phyloP scores from a whole-genome alignment of 1,140 invertebrate genomes.

The Drosophila asahinai region DNA sequence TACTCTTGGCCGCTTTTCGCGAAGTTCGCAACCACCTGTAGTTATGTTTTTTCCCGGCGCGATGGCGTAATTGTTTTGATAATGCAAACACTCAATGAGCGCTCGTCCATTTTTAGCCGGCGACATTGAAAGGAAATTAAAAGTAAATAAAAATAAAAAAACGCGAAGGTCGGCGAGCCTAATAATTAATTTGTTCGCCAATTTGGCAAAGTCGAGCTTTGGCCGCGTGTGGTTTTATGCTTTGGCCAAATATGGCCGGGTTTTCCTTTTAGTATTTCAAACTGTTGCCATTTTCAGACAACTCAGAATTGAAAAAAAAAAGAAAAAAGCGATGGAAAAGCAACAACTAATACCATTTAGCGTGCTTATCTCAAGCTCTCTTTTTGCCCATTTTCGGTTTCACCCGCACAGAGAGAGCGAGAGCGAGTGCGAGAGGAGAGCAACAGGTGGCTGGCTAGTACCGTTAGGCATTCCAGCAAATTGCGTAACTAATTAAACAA shows the following conservation, averaged over 20 bases:
- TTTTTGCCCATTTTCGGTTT: conserved; percentile 26
- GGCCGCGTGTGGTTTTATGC: conserved; percentile 38
- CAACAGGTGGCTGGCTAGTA: conserved; percentile 70
- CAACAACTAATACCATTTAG: conserved; percentile 32
- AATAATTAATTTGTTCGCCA: conserved; percentile 62
- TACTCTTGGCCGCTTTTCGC: conserved; percentile 17
- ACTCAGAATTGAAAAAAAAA: conserved; percentile 8
- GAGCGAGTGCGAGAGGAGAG: conserved; percentile 11
- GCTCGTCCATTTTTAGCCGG: conserved; percentile 69
- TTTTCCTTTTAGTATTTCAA: conserved; percentile 54
- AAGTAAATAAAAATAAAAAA: conserved; percentile 61
- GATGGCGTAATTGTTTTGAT: conserved; percentile 79
- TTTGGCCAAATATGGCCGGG: conserved; percentile 61
- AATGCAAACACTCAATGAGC: conserved; percentile 61
- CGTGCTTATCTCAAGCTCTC: conserved; percentile 36
- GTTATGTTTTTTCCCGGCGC: conserved; percentile 35
- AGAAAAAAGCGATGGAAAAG: not conserved
- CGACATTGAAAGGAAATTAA: conserved; percentile 83
- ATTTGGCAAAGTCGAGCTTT: conserved; percentile 49
- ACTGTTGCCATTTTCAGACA: conserved; percentile 51
- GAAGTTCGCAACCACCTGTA: conserved; percentile 31
- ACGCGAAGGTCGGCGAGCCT: conserved; percentile 55
- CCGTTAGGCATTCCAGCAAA: conserved; percentile 60
- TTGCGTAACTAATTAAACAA: conserved; percentile 83
- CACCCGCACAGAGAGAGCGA: conserved; percentile 17